Conservation (phyloP, 2,113 vertebrate species). For the Salvator merianae region DNA sequence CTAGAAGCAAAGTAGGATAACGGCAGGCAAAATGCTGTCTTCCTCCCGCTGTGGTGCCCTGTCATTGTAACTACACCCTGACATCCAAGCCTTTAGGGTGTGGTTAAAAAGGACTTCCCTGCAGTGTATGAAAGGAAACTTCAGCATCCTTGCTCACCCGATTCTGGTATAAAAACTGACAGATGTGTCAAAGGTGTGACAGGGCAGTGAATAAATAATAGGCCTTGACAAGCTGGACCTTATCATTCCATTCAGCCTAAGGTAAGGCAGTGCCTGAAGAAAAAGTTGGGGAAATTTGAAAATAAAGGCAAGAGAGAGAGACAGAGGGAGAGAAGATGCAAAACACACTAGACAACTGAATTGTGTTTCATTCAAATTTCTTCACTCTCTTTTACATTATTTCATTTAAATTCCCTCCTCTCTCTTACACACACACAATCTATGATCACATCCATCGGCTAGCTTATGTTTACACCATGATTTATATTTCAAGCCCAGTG, state of each 20-base stretch:
- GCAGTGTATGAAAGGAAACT: constrained; percentile 66
- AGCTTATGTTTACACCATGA: constrained; percentile 45
- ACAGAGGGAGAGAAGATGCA: constrained; percentile 31
- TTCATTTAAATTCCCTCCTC: too few relatives aligned
- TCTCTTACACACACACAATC: background rate
- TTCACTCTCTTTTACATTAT: constrained; percentile 52
- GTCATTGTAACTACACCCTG: constrained; percentile 59
- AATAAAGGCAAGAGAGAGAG: background rate
- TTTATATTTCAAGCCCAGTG: constrained; percentile 33
- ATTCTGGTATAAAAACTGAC: constrained; percentile 78
- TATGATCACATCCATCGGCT: constrained; percentile 44
- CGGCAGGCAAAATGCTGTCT: constrained; percentile 54
- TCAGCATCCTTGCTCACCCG: constrained; percentile 71
- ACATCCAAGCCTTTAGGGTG: constrained; percentile 68
- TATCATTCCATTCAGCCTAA: constrained; percentile 75
- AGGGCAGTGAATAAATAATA: constrained; percentile 73
- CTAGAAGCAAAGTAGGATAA: constrained; percentile 41
- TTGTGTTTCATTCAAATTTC: constrained; percentile 36
- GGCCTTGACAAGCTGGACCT: constrained; percentile 79
- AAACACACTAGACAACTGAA: constrained; percentile 42
- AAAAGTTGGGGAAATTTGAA: constrained; percentile 54
- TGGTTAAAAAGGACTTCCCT: constrained; percentile 70
- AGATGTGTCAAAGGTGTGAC: constrained; percentile 80
- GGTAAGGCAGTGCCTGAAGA: constrained; percentile 68
- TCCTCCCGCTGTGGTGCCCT: constrained; percentile 51